Conservation (phyloP, 2,113 vertebrate genomes). For the Bothrops jararaca region DNA sequence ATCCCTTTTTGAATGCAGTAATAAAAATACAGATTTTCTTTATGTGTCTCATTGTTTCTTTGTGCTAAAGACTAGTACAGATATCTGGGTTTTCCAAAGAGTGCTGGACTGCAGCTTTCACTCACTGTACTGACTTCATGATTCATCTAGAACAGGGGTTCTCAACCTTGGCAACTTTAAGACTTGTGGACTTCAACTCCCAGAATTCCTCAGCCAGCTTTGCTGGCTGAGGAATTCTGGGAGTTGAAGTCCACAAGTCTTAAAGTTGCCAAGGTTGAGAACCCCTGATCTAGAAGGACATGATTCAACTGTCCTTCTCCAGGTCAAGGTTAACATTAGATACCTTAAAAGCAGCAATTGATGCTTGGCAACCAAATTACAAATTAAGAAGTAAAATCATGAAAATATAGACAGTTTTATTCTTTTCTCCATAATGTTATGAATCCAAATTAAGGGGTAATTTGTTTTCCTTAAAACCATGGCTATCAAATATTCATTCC, state of each 20-base stretch:
- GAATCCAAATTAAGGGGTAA: not conserved
- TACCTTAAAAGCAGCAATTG: not conserved
- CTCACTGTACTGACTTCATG: not conserved
- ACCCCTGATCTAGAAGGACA: not conserved
- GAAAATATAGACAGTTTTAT: not conserved
- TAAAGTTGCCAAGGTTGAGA: too few species aligned
- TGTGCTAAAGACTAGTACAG: not conserved
- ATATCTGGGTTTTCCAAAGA: not conserved
- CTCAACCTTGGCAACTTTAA: too few species aligned
- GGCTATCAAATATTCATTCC: slow-evolving; percentile 11
- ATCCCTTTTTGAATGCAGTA: not conserved
- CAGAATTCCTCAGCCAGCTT: too few species aligned
- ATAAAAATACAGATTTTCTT: not conserved
- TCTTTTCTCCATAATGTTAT: not conserved
- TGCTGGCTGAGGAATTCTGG: too few species aligned
- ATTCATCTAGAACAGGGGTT: not conserved
- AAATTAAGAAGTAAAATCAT: not conserved
- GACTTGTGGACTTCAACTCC: too few species aligned
- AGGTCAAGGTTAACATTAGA: not conserved
- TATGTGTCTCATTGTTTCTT: not conserved
- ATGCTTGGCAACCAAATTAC: not conserved
- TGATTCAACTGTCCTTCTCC: too few species aligned
- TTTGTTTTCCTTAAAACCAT: slow-evolving; percentile 9
- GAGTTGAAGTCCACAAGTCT: too few species aligned
- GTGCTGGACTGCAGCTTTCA: not conserved